phyloP scores from a whole-genome alignment of 1,140 invertebrate genomes.

The Pogonomyrmex californicus region DNA sequence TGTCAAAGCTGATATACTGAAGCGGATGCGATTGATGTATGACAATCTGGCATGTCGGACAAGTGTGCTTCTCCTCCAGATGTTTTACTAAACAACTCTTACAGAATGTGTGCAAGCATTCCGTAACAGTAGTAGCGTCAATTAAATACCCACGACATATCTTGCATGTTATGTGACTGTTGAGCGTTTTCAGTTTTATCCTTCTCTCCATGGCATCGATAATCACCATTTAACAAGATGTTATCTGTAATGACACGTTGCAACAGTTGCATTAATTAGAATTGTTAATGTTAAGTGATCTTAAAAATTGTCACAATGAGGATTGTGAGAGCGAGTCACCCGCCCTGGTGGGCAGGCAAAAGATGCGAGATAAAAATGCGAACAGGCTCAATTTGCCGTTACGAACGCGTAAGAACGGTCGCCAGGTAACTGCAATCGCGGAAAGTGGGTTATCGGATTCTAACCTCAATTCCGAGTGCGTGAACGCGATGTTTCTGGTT shows the following conservation, averaged over 20 bases:
- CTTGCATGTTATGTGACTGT: conserved; percentile 97
- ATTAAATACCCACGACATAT: conserved; percentile 98
- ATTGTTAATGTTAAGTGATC: too few relatives aligned
- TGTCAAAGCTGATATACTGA: conserved; percentile 98
- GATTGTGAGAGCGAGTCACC: too few relatives aligned
- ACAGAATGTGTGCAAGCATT: conserved; percentile 99
- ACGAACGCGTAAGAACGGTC: neutral
- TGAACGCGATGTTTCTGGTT: conserved; percentile 43
- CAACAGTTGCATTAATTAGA: neutral
- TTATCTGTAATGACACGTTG: conserved; percentile 59
- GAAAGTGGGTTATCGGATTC: conserved; percentile 80
- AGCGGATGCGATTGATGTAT: conserved; percentile 99
- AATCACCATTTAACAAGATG: conserved; percentile 83
- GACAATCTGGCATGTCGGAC: conserved; percentile 98
- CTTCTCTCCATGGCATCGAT: conserved; percentile 93
- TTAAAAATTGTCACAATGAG: too few relatives aligned
- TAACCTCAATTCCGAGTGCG: conserved; percentile 78
- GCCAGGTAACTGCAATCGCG: neutral
- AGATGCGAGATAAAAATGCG: neutral
- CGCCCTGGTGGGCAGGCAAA: neutral
- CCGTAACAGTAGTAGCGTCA: conserved; percentile 98
- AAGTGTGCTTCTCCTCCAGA: conserved; percentile 98
- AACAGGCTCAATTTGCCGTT: too few relatives aligned
- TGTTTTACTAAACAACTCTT: conserved; percentile 99
- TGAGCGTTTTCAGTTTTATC: conserved; percentile 96